Percentiles rank a stretch among this genome's conserved stretches.
Evolutionary conservation across 2,113 vertebrate genomes (phyloP).

Genomic region (Cynopterus brachyotis): DNA sequence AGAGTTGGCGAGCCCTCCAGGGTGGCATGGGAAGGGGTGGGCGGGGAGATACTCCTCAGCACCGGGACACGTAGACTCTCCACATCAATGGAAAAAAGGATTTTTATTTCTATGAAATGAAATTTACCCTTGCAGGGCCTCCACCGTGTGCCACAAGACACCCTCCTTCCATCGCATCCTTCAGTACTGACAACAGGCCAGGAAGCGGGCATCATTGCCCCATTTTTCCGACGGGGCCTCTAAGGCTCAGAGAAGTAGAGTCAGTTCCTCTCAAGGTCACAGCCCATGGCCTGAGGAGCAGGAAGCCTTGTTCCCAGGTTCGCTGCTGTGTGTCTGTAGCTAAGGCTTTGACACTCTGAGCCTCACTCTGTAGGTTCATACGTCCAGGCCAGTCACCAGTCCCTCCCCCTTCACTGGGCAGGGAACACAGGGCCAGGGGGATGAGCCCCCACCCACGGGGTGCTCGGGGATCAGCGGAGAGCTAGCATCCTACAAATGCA

Average conservation of each 20-base stretch:
- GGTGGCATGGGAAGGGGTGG: too few species aligned
- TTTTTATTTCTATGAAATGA: neutral
- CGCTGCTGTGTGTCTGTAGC: neutral
- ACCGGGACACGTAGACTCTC: accelerated
- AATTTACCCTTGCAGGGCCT: neutral
- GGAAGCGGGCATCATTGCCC: accelerated
- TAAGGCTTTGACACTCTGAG: neutral
- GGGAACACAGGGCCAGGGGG: too few species aligned
- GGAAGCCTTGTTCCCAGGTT: neutral
- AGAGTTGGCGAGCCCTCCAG: neutral
- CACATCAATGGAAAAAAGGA: accelerated
- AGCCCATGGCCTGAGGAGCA: accelerated
- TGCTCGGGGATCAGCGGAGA: neutral
- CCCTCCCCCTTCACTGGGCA: neutral
- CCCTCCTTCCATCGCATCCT: neutral
- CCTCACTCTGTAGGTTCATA: neutral
- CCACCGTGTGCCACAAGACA: accelerated
- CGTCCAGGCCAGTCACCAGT: too few species aligned
- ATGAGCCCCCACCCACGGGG: neutral
- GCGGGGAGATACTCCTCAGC: neutral
- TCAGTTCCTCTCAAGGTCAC: neutral
- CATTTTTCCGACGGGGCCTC: neutral
- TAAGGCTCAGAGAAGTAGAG: neutral
- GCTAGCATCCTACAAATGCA: neutral
- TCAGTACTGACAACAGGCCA: neutral